These are phyloP conservation scores for Naso thynnoides DNA, from an alignment of 2,797 vertebrate genomes.

Conservation along the genomic window DNA sequence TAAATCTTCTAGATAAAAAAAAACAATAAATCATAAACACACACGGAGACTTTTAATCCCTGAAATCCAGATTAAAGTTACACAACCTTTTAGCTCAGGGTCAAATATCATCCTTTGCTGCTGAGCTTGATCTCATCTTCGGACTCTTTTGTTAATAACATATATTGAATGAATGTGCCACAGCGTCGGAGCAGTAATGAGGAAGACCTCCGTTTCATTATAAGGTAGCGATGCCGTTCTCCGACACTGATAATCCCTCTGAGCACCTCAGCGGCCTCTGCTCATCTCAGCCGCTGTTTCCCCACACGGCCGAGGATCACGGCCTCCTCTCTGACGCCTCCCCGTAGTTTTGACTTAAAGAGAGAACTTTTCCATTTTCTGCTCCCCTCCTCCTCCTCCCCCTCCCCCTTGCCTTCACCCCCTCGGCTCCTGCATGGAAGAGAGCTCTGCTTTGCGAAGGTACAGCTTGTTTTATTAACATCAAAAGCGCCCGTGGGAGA, in stretches of 20 bases:
- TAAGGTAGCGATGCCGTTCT: slow-evolving; percentile 39
- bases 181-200: slow-evolving; percentile 60
- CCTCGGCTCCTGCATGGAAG: slow-evolving; percentile 47
- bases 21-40: not conserved
- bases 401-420: slow-evolving; percentile 24
- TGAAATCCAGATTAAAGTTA: not conserved
- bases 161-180: slow-evolving; percentile 49
- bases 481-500: slow-evolving; percentile 81
- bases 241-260: slow-evolving; percentile 59
- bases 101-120: slow-evolving; percentile 18
- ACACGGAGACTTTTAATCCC: not conserved
- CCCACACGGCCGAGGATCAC: slow-evolving; percentile 67
- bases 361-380: slow-evolving; percentile 54
- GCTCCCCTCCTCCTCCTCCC: not conserved
- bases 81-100: slow-evolving; percentile 33
- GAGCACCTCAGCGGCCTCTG: slow-evolving; percentile 30
- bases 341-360: slow-evolving; percentile 64
- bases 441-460: slow-evolving; percentile 67
- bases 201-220: slow-evolving; percentile 65
- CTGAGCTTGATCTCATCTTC: slow-evolving; percentile 28
- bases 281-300: slow-evolving; percentile 30
- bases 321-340: slow-evolving; percentile 63
- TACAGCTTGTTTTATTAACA: slow-evolving; percentile 85
- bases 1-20: not conserved
- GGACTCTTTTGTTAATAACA: slow-evolving; percentile 61